Evolutionary conservation across 2,797 vertebrate species (phyloP).

Genomic region (Neopelma chrysocephalum): DNA sequence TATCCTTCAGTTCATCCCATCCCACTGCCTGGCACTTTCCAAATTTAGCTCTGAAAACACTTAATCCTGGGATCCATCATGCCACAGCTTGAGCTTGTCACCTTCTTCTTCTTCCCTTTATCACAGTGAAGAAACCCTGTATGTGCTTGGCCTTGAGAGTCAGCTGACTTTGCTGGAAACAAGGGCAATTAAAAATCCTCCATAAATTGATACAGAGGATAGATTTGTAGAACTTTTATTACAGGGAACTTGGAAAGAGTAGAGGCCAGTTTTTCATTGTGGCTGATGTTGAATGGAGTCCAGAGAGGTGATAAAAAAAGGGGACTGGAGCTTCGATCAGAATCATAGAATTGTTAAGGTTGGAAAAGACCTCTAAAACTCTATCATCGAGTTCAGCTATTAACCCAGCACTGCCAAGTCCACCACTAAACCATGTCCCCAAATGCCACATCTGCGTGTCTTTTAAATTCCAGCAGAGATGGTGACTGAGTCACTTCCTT

Average conservation of each 20-base stretch:
- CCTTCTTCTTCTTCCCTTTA: neutral
- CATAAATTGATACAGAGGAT: neutral
- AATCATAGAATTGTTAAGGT: neutral
- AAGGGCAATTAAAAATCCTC: neutral
- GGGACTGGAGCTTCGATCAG: neutral
- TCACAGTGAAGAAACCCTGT: neutral
- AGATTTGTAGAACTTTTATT: neutral
- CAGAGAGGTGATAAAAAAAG: neutral
- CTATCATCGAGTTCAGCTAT: neutral
- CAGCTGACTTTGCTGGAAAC: neutral
- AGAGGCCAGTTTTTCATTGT: neutral
- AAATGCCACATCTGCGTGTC: neutral
- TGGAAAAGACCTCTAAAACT: neutral
- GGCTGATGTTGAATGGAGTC: neutral
- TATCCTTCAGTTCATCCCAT: neutral
- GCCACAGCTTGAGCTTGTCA: neutral
- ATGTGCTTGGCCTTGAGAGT: neutral
- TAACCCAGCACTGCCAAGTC: neutral
- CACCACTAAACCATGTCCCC: neutral
- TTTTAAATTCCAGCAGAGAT: neutral
- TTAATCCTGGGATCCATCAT: neutral
- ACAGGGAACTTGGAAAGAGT: neutral
- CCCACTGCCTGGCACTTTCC: neutral
- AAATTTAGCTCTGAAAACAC: neutral
- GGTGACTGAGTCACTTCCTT: neutral